A percentile compares a stretch with the other conserved stretches of the same genome.
Conservation (phyloP, 2,797 vertebrate species). For the Cercopithecus petaurista region DNA sequence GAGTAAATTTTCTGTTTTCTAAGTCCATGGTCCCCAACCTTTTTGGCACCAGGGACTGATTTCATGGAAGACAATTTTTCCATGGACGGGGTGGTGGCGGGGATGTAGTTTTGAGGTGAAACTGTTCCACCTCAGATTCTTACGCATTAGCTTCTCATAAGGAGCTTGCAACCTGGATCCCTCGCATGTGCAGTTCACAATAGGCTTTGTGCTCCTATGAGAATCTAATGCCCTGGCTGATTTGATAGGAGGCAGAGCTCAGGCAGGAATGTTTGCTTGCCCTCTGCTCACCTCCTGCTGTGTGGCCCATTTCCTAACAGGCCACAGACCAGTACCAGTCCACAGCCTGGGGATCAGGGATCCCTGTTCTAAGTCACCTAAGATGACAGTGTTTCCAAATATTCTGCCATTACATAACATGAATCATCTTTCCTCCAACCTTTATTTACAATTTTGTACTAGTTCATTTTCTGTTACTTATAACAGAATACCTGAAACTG, state of each 20-base stretch:
- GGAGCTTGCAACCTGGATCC: background rate
- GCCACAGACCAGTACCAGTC: background rate
- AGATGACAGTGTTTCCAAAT: background rate
- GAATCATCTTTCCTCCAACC: background rate
- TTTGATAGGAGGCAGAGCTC: background rate
- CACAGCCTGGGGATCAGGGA: background rate
- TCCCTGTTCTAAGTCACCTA: background rate
- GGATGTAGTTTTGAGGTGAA: no score
- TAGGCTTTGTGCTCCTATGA: background rate
- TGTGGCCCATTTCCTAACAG: background rate
- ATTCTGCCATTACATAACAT: background rate
- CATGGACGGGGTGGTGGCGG: rapidly evolving
- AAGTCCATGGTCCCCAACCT: no score
- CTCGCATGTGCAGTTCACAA: background rate
- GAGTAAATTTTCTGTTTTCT: background rate
- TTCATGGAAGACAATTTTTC: no score
- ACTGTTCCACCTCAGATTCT: no score
- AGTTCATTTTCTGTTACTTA: background rate
- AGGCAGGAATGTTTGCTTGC: background rate
- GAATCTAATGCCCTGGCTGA: background rate
- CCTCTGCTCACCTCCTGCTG: background rate
- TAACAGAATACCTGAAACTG: background rate
- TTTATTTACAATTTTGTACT: background rate
- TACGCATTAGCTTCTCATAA: background rate
- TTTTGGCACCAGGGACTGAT: no score